phyloP scores from a whole-genome alignment of 2,797 vertebrate species.

The Anguilla marmorata region DNA sequence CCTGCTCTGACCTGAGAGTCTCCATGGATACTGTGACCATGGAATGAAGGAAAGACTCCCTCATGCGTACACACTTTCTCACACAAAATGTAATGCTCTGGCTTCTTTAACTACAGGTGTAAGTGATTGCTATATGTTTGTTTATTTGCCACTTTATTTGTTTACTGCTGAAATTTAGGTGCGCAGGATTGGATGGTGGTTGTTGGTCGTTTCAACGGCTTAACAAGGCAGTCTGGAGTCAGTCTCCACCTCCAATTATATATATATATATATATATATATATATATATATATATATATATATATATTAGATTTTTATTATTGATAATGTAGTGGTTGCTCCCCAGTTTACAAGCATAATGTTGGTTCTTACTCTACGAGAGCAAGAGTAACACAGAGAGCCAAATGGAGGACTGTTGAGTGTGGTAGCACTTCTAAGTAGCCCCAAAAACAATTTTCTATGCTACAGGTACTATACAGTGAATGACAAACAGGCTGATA shows the following conservation, averaged over 20 bases:
- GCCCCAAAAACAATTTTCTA: neutral
- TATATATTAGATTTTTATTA: neutral
- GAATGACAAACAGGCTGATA: too few relatives aligned
- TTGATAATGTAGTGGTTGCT: neutral
- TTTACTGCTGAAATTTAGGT: neutral
- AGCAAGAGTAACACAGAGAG: neutral
- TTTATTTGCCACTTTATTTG: neutral
- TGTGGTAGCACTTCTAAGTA: neutral
- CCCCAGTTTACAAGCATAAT: neutral
- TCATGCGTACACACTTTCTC: neutral
- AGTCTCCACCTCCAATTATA: neutral
- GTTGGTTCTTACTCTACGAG: neutral
- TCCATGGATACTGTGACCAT: conserved; percentile 23
- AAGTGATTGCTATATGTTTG: neutral
- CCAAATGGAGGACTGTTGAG: neutral
- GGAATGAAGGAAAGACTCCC: neutral
- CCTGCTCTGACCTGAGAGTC: neutral
- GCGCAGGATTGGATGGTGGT: neutral
- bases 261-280: too few relatives aligned
- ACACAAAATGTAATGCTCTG: conserved; percentile 1
- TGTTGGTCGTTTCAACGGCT: neutral
- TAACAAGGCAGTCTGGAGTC: neutral
- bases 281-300: neutral
- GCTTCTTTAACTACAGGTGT: neutral
- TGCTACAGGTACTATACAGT: neutral